Evolutionary conservation across 1,140 invertebrate genomes (phyloP), one percentile per base, ranked within the genome.

Genomic region (Drosophila repleta): DNA sequence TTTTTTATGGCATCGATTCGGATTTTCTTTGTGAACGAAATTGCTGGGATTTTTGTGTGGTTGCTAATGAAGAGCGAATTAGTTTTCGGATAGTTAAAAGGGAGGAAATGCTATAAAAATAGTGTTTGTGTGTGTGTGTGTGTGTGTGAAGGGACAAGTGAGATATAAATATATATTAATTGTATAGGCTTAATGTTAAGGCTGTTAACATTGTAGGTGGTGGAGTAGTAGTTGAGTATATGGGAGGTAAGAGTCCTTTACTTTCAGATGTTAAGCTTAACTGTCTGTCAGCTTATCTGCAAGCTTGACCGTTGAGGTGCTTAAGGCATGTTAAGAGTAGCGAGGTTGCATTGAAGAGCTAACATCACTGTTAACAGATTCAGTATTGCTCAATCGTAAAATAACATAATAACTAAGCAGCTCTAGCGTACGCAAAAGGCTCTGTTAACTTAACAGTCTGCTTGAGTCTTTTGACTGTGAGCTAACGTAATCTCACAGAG

Each of bases 1-100:
- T 66, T 68, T 61, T 61, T 68, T 56, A 35, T 56, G 49, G 11
- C 15, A 55, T 15, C 26, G 35, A 24, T 65, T 72, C 71, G 53
- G 15, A 39, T 58, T 39, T 56, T 39, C 26, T 5, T 45, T 43
- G 41, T 32, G 32, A 1, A 4, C 18, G 6, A 17, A 43, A 43
- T 43, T 7, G 39, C 15, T 8, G 39, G 32, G 11, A 39, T 37
- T 55, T 55, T 55, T 39, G 15, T 37, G 32, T 1, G 8, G 45
- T 39, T 11, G 32, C 21, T 62, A 62, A 62, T 62, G 32, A 39
- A 51, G 29, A 24, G 46, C 29, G 10, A 2, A 29, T 49, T 48
- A 61, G 58, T 32, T 17, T n/a, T 10, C 10, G 39, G 21, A 17
- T 5, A 13, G 11, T 52, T 52, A 32, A 52, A 52, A 3, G 21